Percentiles rank a stretch among this genome's conserved stretches.
These are phyloP conservation scores for Megalonaias nervosa DNA, from an alignment of 1,140 invertebrate genomes.

Conservation along the genomic window DNA sequence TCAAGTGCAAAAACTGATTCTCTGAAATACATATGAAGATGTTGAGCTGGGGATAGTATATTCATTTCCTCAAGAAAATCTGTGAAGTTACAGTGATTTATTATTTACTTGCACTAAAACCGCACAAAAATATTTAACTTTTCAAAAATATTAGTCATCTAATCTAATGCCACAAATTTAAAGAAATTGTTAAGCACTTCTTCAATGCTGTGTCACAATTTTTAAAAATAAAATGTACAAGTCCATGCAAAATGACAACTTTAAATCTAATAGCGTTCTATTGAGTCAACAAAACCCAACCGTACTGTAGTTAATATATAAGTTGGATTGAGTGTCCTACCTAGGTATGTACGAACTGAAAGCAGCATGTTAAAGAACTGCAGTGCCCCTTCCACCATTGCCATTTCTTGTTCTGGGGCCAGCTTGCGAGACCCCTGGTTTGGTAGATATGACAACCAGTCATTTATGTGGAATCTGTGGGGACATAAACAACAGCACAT, in stretches of 20 bases:
- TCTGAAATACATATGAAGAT: too few relatives aligned
- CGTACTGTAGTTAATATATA: neutral
- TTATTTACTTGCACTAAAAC: too few relatives aligned
- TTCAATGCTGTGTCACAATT: neutral
- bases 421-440: slow-evolving; percentile 71
- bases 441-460: slow-evolving; percentile 85
- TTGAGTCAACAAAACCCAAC: neutral
- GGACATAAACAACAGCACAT: neutral
- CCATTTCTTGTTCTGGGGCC: slow-evolving; percentile 74
- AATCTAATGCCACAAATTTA: neutral
- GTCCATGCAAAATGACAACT: neutral
- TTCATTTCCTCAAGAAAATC: too few relatives aligned
- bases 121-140: too few relatives aligned
- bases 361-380: slow-evolving; percentile 93
- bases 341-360: slow-evolving; percentile 90
- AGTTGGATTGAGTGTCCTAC: slow-evolving; percentile 71
- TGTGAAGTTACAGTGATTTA: too few relatives aligned
- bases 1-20: too few relatives aligned
- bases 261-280: neutral
- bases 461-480: slow-evolving; percentile 71
- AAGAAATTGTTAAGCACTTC: neutral
- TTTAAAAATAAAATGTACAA: neutral
- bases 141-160: too few relatives aligned
- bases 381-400: slow-evolving; percentile 93
- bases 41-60: too few relatives aligned